Evolutionary conservation across 2,113 vertebrate species (phyloP).

Genomic region (Riparia riparia): DNA sequence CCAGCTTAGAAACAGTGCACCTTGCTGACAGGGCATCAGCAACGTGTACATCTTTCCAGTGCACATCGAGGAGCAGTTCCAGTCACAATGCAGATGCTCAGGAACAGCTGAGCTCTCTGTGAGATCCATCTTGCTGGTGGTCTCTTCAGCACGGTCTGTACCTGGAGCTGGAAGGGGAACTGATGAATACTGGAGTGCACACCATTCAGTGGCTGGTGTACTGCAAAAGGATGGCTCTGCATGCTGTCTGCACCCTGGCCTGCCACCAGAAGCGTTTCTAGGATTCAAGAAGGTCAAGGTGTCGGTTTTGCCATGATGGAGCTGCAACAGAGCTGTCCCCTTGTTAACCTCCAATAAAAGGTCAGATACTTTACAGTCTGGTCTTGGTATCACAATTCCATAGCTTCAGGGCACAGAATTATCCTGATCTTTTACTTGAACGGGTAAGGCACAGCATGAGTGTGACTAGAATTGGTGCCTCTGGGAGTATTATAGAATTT

Average conservation of each 20-base stretch:
- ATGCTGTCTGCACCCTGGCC: neutral
- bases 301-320: neutral
- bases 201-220: neutral
- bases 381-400: neutral
- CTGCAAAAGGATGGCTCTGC: neutral
- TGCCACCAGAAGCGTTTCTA: neutral
- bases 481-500: slow-evolving; percentile 27
- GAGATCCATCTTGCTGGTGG: neutral
- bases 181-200: neutral
- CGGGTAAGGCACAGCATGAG: neutral
- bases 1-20: neutral
- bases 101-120: neutral
- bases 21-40: neutral
- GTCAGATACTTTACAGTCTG: neutral
- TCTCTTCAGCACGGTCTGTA: neutral
- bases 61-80: neutral
- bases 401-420: neutral
- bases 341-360: neutral
- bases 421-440: neutral
- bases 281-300: neutral
- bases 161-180: neutral
- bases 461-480: neutral
- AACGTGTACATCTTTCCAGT: neutral
- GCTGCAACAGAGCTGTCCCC: neutral
- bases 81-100: neutral